Evolutionary conservation across 2,888 invertebrate genomes (phyloP).

Genomic region (Antheraea yamamai): DNA sequence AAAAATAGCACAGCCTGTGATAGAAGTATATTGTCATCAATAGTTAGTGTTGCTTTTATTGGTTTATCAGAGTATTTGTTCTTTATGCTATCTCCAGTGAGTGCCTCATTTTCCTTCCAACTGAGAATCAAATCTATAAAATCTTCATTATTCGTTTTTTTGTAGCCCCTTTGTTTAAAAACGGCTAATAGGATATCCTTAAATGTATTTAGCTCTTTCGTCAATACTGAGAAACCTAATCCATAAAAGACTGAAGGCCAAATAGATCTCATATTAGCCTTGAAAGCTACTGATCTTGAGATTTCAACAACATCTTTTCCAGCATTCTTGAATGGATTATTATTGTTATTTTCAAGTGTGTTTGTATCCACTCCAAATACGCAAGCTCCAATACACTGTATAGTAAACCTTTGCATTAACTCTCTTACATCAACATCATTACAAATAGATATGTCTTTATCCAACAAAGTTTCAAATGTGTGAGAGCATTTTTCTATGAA

Average conservation of each 20-base stretch:
- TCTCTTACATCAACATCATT: constrained; percentile 22
- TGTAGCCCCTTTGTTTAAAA: constrained; percentile 23
- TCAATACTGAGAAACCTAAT: constrained; percentile 18
- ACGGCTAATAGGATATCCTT: constrained; percentile 14
- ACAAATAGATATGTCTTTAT: constrained; percentile 20
- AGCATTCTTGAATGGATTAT: constrained; percentile 21
- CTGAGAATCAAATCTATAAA: constrained; percentile 31
- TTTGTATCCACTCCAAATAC: constrained; percentile 25
- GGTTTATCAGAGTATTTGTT: not conserved
- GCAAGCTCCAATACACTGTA: constrained; percentile 26
- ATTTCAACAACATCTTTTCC: constrained; percentile 12
- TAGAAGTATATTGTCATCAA: constrained; percentile 61
- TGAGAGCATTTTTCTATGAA: constrained; percentile 34
- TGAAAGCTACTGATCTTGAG: constrained; percentile 12
- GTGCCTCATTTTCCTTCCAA: constrained; percentile 27
- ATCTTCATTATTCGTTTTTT: constrained; percentile 28
- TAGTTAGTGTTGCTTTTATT: constrained; percentile 26
- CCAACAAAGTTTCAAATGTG: constrained; percentile 27
- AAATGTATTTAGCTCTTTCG: constrained; percentile 19
- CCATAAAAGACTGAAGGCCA: constrained; percentile 28
- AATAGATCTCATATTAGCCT: constrained; percentile 18
- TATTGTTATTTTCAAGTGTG: constrained; percentile 22
- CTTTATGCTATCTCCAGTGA: constrained; percentile 30
- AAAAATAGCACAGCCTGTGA: constrained; percentile 75
- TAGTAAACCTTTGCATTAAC: constrained; percentile 25